These are phyloP conservation scores for Patella vulgata DNA, from an alignment of 1,140 invertebrate genomes.

Conservation along the genomic window DNA sequence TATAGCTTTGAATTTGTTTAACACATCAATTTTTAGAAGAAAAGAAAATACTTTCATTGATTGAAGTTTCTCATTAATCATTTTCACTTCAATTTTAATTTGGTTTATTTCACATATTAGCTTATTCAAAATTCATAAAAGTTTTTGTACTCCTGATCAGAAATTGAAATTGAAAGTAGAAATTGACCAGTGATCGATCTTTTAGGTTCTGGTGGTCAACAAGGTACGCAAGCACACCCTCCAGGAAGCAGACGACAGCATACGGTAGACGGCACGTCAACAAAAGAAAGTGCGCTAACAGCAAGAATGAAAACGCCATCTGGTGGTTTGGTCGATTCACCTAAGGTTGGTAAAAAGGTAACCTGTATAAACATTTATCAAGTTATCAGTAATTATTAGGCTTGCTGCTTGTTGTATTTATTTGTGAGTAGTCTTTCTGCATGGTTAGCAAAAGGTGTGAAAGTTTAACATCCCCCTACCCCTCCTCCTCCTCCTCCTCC, in stretches of 20 bases:
- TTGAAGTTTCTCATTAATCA: too few relatives aligned
- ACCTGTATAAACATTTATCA: slow-evolving; percentile 1
- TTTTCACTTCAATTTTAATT: too few relatives aligned
- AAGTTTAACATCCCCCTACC: too few relatives aligned
- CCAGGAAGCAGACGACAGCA: slow-evolving; percentile 46
- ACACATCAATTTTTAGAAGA: too few relatives aligned
- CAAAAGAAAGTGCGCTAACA: slow-evolving; percentile 59
- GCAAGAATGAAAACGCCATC: slow-evolving; percentile 56
- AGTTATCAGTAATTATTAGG: background rate
- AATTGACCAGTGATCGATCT: too few relatives aligned
- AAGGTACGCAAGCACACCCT: slow-evolving; percentile 41
- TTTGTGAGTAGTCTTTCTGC: background rate
- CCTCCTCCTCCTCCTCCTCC: slow-evolving; percentile 24
- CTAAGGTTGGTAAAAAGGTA: slow-evolving; percentile 30
- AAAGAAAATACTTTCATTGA: too few relatives aligned
- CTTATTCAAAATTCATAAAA: too few relatives aligned
- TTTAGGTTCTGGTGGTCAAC: slow-evolving; percentile 37
- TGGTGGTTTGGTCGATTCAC: slow-evolving; percentile 40
- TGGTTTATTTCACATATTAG: too few relatives aligned
- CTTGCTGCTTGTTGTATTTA: background rate
- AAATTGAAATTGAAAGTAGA: too few relatives aligned
- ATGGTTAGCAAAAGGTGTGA: background rate
- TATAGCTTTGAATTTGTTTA: too few relatives aligned
- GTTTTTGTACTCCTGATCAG: too few relatives aligned
- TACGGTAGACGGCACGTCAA: slow-evolving; percentile 48